These are phyloP conservation scores for Peromyscus melanophrys DNA, from an alignment of 2,797 vertebrate genomes.

Conservation along the genomic window DNA sequence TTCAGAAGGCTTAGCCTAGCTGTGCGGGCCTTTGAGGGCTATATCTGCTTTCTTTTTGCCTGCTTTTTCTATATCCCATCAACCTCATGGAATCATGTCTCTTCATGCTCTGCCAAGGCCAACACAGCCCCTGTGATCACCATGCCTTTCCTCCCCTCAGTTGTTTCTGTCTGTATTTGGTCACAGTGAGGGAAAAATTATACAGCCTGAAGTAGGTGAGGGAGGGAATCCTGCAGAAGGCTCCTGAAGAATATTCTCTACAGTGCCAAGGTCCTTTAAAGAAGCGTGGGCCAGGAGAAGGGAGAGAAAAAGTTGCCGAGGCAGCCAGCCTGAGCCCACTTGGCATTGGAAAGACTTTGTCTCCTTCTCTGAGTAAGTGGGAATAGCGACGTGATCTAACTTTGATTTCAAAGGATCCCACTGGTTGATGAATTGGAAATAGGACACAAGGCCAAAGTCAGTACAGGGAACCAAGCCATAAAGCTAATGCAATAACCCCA, in stretches of 20 bases:
- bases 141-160: too few species aligned
- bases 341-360: neutral
- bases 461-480: neutral
- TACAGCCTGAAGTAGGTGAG: neutral
- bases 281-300: neutral
- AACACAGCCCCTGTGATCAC: too few species aligned
- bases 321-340: neutral
- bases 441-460: neutral
- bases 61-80: neutral
- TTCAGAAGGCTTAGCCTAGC: neutral
- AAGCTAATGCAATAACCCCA: neutral
- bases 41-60: neutral
- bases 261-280: neutral
- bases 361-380: neutral
- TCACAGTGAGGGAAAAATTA: neutral
- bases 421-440: conserved; percentile 23
- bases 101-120: neutral
- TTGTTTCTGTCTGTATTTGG: neutral
- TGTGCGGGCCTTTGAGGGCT: neutral
- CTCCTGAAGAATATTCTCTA: neutral
- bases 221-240: neutral
- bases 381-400: neutral
- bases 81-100: neutral
- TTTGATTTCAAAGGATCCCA: neutral
- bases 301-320: neutral